These are phyloP conservation scores for Andrena chrysosceles DNA, from an alignment of 2,888 invertebrate genomes.

Conservation along the genomic window DNA sequence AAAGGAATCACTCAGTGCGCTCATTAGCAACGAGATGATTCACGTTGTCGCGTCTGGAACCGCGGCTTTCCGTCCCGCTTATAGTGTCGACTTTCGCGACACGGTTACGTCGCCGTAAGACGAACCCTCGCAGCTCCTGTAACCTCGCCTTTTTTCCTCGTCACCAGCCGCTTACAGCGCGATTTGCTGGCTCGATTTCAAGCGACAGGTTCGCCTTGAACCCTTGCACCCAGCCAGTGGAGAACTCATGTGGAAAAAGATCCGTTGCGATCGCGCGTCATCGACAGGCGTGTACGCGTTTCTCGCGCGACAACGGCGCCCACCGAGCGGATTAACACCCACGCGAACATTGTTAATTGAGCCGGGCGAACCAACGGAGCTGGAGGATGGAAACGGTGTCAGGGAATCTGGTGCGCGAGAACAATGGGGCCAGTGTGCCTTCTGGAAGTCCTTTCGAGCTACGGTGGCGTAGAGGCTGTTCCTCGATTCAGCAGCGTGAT, in stretches of 20 bases:
- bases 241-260: conserved; percentile 25
- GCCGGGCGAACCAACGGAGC: conserved; percentile 30
- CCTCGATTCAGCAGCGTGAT: conserved; percentile 29
- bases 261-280: conserved; percentile 9
- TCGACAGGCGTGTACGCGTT: not conserved
- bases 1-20: conserved; percentile 40
- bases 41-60: conserved; percentile 37
- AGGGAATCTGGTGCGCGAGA: conserved; percentile 46
- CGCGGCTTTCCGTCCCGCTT: conserved; percentile 40
- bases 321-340: conserved; percentile 44
- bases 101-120: conserved; percentile 59
- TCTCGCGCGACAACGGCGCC: not conserved
- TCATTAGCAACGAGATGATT: conserved; percentile 58
- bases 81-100: conserved; percentile 40
- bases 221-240: not conserved
- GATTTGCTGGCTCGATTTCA: conserved; percentile 73
- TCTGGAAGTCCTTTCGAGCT: conserved; percentile 33
- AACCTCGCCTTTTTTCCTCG: conserved; percentile 52
- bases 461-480: conserved; percentile 9
- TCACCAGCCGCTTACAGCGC: conserved; percentile 31
- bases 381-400: conserved; percentile 51
- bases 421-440: conserved; percentile 55
- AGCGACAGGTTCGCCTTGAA: conserved; percentile 72
- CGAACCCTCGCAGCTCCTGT: conserved; percentile 50
- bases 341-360: conserved; percentile 50